phyloP scores from a whole-genome alignment of 1,140 invertebrate species.

The Cherax quadricarinatus region DNA sequence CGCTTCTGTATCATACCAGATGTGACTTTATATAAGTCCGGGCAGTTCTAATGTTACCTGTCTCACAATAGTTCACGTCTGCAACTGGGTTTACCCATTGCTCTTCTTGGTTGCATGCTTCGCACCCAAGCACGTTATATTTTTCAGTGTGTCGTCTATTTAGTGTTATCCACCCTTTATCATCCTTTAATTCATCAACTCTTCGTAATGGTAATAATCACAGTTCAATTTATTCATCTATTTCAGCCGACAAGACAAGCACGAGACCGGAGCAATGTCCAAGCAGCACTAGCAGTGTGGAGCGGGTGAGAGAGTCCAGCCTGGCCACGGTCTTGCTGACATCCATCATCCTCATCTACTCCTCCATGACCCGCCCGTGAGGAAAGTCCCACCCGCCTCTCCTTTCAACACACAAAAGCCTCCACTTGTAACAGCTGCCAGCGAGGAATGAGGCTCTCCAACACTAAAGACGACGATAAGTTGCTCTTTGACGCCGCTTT shows the following conservation, averaged over 20 bases:
- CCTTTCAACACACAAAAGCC: constrained; percentile 18
- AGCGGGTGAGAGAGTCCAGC: not conserved
- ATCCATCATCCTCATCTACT: constrained; percentile 42
- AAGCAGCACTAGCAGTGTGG: not conserved
- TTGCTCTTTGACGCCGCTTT: constrained; percentile 49
- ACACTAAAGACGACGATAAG: constrained; percentile 36
- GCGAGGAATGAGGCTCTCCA: not conserved
- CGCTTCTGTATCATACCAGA: not conserved
- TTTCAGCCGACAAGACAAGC: constrained; percentile 49
- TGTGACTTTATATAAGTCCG: not conserved
- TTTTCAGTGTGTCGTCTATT: not conserved
- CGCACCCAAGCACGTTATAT: not conserved
- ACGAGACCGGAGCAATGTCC: constrained; percentile 46
- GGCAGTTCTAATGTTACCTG: too few relatives aligned
- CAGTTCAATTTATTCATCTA: not conserved
- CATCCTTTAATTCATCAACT: not conserved
- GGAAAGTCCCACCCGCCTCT: constrained; percentile 26
- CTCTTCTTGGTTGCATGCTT: not conserved
- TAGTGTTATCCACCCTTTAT: not conserved
- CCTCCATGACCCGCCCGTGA: constrained; percentile 62
- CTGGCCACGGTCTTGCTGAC: constrained; percentile 14
- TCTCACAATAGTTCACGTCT: not conserved
- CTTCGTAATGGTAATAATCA: not conserved
- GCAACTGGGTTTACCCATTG: not conserved
- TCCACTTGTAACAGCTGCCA: constrained; percentile 47